phyloP scores from a whole-genome alignment of 2,888 invertebrate species.

The Maniola hyperantus region DNA sequence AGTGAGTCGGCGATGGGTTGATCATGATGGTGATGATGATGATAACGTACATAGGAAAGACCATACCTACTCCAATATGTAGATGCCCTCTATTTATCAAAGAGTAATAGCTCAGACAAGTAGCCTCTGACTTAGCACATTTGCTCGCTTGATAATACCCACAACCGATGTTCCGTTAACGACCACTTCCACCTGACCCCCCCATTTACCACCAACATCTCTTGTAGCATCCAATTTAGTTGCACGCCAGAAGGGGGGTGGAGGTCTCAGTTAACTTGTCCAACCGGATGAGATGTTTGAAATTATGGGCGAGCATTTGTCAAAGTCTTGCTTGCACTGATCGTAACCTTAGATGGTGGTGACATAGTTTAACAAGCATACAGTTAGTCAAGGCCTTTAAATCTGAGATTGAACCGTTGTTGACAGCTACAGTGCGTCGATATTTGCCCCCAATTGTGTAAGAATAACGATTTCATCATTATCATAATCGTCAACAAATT shows the following conservation, averaged over 20 bases:
- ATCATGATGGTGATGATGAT: no score
- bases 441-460: no score
- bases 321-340: slow-evolving; percentile 59
- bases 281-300: slow-evolving; percentile 41
- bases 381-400: not conserved
- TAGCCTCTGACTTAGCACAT: slow-evolving; percentile 73
- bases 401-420: not conserved
- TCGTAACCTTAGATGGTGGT: slow-evolving; percentile 29
- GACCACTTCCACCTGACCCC: slow-evolving; percentile 51
- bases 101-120: slow-evolving; percentile 68
- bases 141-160: slow-evolving; percentile 61
- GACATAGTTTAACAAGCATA: slow-evolving; percentile 39
- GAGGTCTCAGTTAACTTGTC: slow-evolving; percentile 51
- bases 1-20: no score
- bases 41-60: not conserved
- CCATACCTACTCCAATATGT: slow-evolving; percentile 11
- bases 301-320: slow-evolving; percentile 70
- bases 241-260: slow-evolving; percentile 33
- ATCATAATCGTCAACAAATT: no score
- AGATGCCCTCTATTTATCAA: slow-evolving; percentile 53
- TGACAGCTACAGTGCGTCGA: no score
- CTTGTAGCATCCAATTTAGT: slow-evolving; percentile 10
- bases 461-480: no score
- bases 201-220: slow-evolving; percentile 28
- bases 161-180: slow-evolving; percentile 55